Percentiles rank a stretch among this genome's conserved stretches.
Conservation (phyloP, 92 coral and sea anemone genomes). For the Phenganax subtilis region DNA sequence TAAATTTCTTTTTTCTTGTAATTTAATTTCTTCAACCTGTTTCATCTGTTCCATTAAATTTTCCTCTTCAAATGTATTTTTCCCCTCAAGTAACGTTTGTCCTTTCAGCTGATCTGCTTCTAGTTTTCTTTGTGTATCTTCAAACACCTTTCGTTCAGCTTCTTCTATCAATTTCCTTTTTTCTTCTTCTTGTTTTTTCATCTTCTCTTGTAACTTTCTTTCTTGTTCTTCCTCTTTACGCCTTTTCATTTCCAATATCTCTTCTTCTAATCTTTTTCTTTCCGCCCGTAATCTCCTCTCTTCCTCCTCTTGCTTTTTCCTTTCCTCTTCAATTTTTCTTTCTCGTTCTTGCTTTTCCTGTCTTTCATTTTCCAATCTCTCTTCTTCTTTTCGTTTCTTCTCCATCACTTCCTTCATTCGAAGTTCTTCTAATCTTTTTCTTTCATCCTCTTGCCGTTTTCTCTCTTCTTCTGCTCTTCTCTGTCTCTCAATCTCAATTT, state of each 20-base stretch:
- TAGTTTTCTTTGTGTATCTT: neutral
- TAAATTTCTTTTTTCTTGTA: neutral
- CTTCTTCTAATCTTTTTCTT: slow-evolving; percentile 11
- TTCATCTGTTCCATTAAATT: neutral
- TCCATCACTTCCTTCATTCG: slow-evolving; percentile 17
- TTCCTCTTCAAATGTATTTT: neutral
- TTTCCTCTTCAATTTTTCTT: slow-evolving; percentile 5
- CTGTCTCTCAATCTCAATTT: no score
- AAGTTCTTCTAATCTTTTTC: slow-evolving; percentile 13
- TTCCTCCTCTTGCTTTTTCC: slow-evolving; percentile 27
- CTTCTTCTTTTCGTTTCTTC: slow-evolving; percentile 12
- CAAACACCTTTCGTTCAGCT: no score
- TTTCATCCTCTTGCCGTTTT: no score
- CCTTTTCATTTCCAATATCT: neutral
- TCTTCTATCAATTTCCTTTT: slow-evolving; percentile 10
- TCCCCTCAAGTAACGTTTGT: neutral
- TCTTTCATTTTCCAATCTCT: slow-evolving; percentile 3
- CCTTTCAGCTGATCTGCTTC: slow-evolving; percentile 12
- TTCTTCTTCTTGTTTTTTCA: neutral
- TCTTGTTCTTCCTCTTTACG: neutral
- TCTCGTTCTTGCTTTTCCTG: slow-evolving; percentile 11
- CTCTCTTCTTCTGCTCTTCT: no score
- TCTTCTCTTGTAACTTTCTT: neutral
- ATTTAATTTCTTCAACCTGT: slow-evolving; percentile 16
- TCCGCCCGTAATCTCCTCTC: slow-evolving; percentile 26